These are phyloP conservation scores for Eutrigla gurnardus DNA, from an alignment of 2,797 vertebrate genomes.

Conservation along the genomic window DNA sequence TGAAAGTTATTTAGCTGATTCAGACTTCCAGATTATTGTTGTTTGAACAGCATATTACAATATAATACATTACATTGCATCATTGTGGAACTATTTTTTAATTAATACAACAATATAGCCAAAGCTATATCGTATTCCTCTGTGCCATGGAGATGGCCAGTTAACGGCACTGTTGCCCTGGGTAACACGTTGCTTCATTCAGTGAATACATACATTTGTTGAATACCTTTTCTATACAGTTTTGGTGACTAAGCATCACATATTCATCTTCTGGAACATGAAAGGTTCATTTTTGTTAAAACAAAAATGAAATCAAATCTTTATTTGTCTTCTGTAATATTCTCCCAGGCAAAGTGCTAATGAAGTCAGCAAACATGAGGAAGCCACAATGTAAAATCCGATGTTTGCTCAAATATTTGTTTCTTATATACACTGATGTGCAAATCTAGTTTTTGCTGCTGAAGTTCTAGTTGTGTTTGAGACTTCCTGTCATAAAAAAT, in stretches of 20 bases:
- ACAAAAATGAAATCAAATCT: neutral
- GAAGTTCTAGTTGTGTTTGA: neutral
- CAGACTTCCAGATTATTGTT: neutral
- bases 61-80: neutral
- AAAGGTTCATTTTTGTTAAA: neutral
- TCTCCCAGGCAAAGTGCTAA: neutral
- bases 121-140: neutral
- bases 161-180: neutral
- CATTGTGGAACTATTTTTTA: neutral
- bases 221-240: neutral
- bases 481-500: neutral
- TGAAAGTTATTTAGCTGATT: slow-evolving; percentile 12
- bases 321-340: neutral
- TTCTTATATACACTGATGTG: neutral
- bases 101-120: neutral
- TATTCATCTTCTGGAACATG: neutral
- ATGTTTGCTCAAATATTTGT: neutral
- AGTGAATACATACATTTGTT: neutral
- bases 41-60: neutral
- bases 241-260: neutral
- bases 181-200: neutral
- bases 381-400: neutral
- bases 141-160: neutral
- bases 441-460: neutral
- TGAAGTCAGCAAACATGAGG: neutral